Conservation (phyloP, 2,113 vertebrate genomes). For the Macquaria ambigua region DNA sequence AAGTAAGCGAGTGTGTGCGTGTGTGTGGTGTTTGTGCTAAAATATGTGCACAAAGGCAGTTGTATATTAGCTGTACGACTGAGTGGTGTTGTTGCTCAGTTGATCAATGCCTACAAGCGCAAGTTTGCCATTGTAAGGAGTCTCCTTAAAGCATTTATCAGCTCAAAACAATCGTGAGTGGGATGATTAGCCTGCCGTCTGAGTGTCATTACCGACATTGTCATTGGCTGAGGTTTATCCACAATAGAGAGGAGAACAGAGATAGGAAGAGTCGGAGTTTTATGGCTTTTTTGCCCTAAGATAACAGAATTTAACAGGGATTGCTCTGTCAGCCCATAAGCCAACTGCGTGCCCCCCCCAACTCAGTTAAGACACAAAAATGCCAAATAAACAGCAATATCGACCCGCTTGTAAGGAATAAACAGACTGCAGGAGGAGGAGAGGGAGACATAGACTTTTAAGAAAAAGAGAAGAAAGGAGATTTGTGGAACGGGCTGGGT, state of each 20-base stretch:
- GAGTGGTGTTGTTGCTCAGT: neutral
- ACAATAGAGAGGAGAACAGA: slow-evolving; percentile 12
- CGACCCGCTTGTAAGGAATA: slow-evolving; percentile 36
- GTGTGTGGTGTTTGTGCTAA: neutral
- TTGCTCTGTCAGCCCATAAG: slow-evolving; percentile 45
- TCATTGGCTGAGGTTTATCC: slow-evolving; percentile 40
- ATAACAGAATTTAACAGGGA: slow-evolving; percentile 51
- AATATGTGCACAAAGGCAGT: neutral
- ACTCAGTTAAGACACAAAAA: slow-evolving; percentile 64
- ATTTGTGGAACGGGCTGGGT: slow-evolving; percentile 39
- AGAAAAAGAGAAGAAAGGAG: slow-evolving; percentile 26
- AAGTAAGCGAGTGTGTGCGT: slow-evolving; percentile 5
- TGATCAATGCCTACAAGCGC: slow-evolving; percentile 4
- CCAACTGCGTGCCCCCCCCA: slow-evolving; percentile 25
- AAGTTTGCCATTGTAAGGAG: slow-evolving; percentile 14
- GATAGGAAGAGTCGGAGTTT: slow-evolving; percentile 36
- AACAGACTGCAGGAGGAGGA: slow-evolving; percentile 33
- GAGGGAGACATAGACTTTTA: slow-evolving; percentile 41
- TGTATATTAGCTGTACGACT: neutral
- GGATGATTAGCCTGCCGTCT: slow-evolving; percentile 31
- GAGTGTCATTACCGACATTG: slow-evolving; percentile 41
- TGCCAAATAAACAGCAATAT: slow-evolving; percentile 63
- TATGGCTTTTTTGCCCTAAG: slow-evolving; percentile 34
- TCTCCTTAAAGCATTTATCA: slow-evolving; percentile 45
- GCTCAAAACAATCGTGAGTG: neutral